Conservation (phyloP, 2,888 invertebrate genomes). For the Osmoderma eremita region DNA sequence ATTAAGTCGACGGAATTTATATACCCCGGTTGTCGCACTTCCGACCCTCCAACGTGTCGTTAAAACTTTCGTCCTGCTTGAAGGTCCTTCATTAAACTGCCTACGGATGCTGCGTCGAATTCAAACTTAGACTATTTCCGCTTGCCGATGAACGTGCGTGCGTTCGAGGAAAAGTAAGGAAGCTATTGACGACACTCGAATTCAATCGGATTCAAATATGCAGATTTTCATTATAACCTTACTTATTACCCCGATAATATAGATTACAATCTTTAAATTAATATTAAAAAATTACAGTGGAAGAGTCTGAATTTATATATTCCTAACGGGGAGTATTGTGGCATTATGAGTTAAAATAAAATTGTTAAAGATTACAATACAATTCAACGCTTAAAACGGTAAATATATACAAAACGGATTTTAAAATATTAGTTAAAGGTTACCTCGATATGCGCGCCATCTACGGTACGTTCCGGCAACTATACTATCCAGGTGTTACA, state of each 20-base stretch:
- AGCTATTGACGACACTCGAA: slow-evolving; percentile 7
- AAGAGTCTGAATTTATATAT: background rate
- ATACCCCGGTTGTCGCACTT: slow-evolving; percentile 22
- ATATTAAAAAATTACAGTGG: background rate
- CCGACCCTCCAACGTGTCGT: slow-evolving; percentile 31
- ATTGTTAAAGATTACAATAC: background rate
- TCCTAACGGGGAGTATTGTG: background rate
- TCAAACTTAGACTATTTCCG: slow-evolving; percentile 37
- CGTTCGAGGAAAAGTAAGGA: background rate
- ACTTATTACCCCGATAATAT: background rate
- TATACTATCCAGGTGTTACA: slow-evolving; percentile 14
- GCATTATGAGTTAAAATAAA: background rate
- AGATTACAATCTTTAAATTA: background rate
- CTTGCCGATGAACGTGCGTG: slow-evolving; percentile 8
- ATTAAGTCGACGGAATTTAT: slow-evolving; percentile 29
- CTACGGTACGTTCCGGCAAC: slow-evolving; percentile 1
- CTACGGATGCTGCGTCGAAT: slow-evolving; percentile 16
- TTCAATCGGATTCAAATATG: slow-evolving; percentile 10
- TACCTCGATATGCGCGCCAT: background rate
- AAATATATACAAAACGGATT: too few relatives aligned
- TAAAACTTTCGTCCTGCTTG: slow-evolving; percentile 31
- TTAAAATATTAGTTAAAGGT: too few relatives aligned
- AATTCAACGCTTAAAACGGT: too few relatives aligned
- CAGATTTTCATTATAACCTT: background rate
- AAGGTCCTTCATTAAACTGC: slow-evolving; percentile 33